Percentiles rank a stretch among this genome's conserved stretches.
Evolutionary conservation across 2,113 vertebrate genomes (phyloP).

Genomic region (Xerus inauris): DNA sequence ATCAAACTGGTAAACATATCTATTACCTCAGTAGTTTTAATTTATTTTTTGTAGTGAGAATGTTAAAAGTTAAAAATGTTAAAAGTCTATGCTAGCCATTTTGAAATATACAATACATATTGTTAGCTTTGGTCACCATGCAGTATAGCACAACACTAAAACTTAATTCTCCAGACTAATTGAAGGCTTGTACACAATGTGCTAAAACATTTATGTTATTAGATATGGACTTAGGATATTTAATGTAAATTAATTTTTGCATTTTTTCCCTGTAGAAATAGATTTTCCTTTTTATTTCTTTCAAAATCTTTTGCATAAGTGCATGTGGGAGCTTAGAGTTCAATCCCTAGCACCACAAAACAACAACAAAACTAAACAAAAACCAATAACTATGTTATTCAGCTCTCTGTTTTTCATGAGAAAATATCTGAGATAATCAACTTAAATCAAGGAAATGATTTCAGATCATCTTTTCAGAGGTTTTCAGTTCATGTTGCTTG

Average conservation of each 20-base stretch:
- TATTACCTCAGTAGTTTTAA: background rate
- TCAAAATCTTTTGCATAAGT: background rate
- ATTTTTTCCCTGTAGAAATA: background rate
- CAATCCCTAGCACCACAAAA: background rate
- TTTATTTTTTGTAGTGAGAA: background rate
- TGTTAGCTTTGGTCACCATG: background rate
- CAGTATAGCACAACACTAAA: background rate
- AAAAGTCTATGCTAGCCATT: background rate
- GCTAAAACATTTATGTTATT: background rate
- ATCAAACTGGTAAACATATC: background rate
- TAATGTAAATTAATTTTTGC: background rate
- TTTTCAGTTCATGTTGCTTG: background rate
- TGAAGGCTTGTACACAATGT: background rate
- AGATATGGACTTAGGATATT: background rate
- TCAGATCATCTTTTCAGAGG: background rate
- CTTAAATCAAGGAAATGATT: background rate
- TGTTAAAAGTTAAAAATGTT: too few relatives aligned
- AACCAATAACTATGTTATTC: background rate
- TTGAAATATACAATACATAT: background rate
- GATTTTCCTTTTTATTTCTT: slow-evolving; percentile 22
- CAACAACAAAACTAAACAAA: background rate
- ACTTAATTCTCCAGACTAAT: background rate
- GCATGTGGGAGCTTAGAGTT: background rate
- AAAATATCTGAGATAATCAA: background rate
- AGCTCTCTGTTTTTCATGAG: background rate